phyloP scores from a whole-genome alignment of 2,888 invertebrate species.

The Palloptera scutellata region DNA sequence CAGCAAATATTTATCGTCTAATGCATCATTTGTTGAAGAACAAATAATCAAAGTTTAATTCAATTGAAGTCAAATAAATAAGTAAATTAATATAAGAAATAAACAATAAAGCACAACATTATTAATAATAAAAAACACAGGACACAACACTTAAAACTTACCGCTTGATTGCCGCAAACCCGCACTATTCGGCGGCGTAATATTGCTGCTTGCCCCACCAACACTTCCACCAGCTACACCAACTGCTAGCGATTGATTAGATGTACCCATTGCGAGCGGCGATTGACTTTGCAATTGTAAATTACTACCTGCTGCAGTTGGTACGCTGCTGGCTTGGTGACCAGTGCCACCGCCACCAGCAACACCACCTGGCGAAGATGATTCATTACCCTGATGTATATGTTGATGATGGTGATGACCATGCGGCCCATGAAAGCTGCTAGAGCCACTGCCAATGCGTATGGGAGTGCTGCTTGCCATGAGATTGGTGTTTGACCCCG shows the following conservation, averaged over 20 bases:
- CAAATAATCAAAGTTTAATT: too few relatives aligned
- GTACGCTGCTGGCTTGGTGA: constrained; percentile 50
- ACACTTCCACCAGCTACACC: constrained; percentile 45
- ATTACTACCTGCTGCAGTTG: constrained; percentile 44
- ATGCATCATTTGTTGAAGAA: background rate
- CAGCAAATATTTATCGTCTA: background rate
- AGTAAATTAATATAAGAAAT: constrained; percentile 23
- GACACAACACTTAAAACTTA: constrained; percentile 43
- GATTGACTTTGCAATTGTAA: constrained; percentile 50
- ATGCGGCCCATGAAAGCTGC: constrained; percentile 38
- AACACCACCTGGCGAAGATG: constrained; percentile 38
- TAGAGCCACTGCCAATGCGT: constrained; percentile 52
- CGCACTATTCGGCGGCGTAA: constrained; percentile 60
- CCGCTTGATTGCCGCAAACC: constrained; percentile 57
- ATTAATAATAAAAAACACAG: constrained; percentile 1
- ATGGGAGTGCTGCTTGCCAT: constrained; percentile 55
- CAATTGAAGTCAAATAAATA: background rate
- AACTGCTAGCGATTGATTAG: constrained; percentile 52
- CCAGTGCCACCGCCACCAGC: constrained; percentile 30
- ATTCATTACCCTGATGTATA: constrained; percentile 30
- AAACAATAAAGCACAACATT: constrained; percentile 19
- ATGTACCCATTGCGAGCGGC: constrained; percentile 49
- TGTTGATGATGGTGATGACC: constrained; percentile 33
- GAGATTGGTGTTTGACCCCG: constrained; percentile 28
- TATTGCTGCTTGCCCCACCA: constrained; percentile 47